phyloP scores from a whole-genome alignment of 2,113 vertebrate species.

The Mesoclemmys tuberculata region DNA sequence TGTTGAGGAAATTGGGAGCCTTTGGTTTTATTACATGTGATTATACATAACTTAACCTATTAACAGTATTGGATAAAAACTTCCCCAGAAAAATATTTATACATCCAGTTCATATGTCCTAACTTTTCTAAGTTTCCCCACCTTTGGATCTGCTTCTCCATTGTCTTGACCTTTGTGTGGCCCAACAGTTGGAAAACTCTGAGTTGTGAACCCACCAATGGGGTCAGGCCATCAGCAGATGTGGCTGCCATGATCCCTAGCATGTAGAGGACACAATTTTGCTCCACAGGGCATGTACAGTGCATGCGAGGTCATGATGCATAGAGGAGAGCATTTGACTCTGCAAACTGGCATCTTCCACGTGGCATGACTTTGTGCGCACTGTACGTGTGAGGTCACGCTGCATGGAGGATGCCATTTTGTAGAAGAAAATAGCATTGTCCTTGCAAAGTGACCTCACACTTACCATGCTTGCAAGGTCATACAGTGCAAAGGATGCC shows the following conservation, averaged over 20 bases:
- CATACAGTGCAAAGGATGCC: neutral
- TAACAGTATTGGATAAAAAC: neutral
- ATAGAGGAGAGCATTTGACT: neutral
- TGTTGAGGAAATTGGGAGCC: constrained; percentile 20
- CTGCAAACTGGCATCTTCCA: neutral
- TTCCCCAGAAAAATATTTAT: constrained; percentile 7
- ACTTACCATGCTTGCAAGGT: too few species aligned
- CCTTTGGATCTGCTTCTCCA: neutral
- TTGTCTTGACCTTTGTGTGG: neutral
- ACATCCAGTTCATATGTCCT: neutral
- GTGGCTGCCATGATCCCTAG: neutral
- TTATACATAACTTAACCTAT: constrained; percentile 48
- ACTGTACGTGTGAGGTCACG: neutral
- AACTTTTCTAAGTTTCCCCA: neutral
- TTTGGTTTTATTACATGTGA: neutral
- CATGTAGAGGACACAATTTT: neutral
- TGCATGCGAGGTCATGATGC: neutral
- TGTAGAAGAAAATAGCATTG: neutral
- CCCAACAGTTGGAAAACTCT: neutral
- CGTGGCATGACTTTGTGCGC: neutral
- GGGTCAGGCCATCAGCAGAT: neutral
- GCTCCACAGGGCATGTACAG: neutral
- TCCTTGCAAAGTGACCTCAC: too few species aligned
- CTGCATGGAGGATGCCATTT: neutral
- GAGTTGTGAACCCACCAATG: neutral